These are phyloP conservation scores for Vulpes ferrilata DNA, from an alignment of 2,113 vertebrate species.

Conservation along the genomic window DNA sequence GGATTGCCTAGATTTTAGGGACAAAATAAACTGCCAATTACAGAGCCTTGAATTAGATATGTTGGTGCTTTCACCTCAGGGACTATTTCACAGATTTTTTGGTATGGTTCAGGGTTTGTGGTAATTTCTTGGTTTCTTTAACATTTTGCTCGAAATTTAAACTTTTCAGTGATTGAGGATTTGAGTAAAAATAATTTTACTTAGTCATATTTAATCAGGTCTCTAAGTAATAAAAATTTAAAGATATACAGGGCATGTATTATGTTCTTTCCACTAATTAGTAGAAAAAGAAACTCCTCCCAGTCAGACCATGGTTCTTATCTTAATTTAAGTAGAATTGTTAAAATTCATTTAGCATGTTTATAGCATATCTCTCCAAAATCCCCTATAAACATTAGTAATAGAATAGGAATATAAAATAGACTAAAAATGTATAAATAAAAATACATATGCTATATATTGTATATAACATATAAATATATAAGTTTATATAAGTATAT, in stretches of 20 bases:
- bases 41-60: neutral
- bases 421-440: neutral
- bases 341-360: neutral
- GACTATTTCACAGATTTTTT: neutral
- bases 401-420: neutral
- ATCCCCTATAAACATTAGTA: neutral
- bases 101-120: neutral
- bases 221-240: conserved; percentile 2
- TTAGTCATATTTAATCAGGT: neutral
- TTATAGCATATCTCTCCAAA: neutral
- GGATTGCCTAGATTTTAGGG: neutral
- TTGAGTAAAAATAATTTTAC: neutral
- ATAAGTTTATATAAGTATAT: neutral
- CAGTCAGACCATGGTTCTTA: neutral
- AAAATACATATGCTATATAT: neutral
- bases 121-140: neutral
- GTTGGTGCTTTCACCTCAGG: neutral
- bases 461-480: neutral
- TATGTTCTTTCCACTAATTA: neutral
- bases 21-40: neutral
- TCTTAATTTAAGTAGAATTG: neutral
- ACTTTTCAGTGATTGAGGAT: neutral
- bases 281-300: neutral
- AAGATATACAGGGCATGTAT: neutral
- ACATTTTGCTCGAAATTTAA: conserved; percentile 14